Evolutionary conservation across 2,113 vertebrate genomes (phyloP), one percentile per base, ranked within the genome.

Genomic region (Platycercus adscitus): DNA sequence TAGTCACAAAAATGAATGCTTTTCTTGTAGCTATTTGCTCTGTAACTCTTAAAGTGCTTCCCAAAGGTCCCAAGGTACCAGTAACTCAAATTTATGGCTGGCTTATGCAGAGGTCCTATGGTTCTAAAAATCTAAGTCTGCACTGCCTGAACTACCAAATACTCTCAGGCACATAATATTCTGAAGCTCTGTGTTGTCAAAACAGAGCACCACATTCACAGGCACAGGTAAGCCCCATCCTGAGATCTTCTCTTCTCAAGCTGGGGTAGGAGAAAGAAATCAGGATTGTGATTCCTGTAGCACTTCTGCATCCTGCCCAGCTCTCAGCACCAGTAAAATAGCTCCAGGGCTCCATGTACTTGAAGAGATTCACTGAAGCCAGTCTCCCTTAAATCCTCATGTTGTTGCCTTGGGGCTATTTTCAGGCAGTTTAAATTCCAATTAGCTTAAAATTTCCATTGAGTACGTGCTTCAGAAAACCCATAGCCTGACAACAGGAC

Each of bases 351-450:
- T 86, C 66, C 2, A 2, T 7, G 19, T 43, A 52, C 28, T 81
- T 86, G 68, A 33, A 84, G 20, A 78, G 50, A 86, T 60, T 79
- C 35, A 50, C 52, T 81, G 77, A 89, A 93, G 55, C 43, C 84
- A 66, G 70, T 35, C 37, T 82, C 41, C 49, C 50, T 16, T 70
- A 46, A 82, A 85, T 86, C 63, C 53, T 72, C 13, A 47, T 37
- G 20, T 47, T 82, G 33, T 9, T 86, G 50, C 55, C 82, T 77
- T 73, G 53, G 21, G 37, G 53, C 18, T 91, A 69, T 82, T 93
- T 97, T 90, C 66, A 88, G 47, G 66, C n/a, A 73, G 41, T 23
- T 89, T 77, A 86, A 90, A 93, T 72, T 73, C 49, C 58, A 85
- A 56, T 65, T 93, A 80, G 58, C 24, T 50, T 80, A 85, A 68